Percentiles rank a stretch among this genome's conserved stretches.
Conservation (phyloP, 2,113 vertebrate species). For the Brienomyrus brachyistius region DNA sequence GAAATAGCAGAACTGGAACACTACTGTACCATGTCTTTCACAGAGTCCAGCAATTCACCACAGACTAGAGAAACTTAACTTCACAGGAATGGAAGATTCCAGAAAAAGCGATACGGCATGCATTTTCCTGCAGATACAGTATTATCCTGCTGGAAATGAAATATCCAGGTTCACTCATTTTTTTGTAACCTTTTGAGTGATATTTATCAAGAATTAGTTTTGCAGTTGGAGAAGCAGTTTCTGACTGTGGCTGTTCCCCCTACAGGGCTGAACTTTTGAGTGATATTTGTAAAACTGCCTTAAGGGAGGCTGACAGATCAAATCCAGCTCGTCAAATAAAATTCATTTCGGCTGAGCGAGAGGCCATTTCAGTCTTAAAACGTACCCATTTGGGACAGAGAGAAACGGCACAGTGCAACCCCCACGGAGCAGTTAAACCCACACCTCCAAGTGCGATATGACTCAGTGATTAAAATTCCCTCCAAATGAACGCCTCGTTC, state of each 20-base stretch:
- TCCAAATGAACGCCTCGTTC: background rate
- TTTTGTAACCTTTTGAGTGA: slow-evolving; percentile 4
- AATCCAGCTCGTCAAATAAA: slow-evolving; percentile 11
- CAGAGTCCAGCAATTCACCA: background rate
- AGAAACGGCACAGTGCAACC: background rate
- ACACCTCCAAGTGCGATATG: background rate
- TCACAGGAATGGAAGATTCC: background rate
- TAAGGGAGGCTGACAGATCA: background rate
- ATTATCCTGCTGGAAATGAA: background rate
- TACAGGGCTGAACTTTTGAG: slow-evolving; percentile 3
- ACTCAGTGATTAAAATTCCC: background rate
- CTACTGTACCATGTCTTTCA: background rate
- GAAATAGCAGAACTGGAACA: background rate
- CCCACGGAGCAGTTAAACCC: background rate
- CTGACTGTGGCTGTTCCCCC: background rate
- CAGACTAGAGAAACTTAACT: background rate
- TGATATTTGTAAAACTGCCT: slow-evolving; percentile 11
- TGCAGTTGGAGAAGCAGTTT: background rate
- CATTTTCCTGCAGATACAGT: background rate
- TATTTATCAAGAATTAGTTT: slow-evolving; percentile 7
- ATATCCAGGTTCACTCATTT: background rate
- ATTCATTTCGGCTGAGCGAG: background rate
- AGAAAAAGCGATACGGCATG: background rate
- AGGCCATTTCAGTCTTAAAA: background rate
- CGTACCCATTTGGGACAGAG: background rate